phyloP scores from a whole-genome alignment of 2,888 invertebrate species.

The Chelonus formosanus region DNA sequence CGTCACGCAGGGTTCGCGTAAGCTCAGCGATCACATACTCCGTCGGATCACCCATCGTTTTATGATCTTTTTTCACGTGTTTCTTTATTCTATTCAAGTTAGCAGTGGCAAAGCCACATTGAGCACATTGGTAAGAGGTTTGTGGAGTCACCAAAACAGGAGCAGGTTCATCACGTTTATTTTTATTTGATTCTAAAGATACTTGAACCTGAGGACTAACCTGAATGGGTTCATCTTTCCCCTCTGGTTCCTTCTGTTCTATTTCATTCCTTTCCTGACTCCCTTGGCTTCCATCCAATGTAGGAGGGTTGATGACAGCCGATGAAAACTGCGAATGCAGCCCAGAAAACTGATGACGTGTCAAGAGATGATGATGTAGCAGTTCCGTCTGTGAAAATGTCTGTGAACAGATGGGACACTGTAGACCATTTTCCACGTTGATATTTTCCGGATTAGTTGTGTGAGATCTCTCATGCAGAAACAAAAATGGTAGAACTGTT shows the following conservation, averaged over 20 bases:
- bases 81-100: constrained; percentile 63
- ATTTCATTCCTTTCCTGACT: constrained; percentile 33
- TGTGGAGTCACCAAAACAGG: constrained; percentile 65
- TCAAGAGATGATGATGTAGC: constrained; percentile 73
- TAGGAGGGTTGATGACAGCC: constrained; percentile 44
- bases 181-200: constrained; percentile 64
- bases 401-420: constrained; percentile 72
- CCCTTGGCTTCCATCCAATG: constrained; percentile 29
- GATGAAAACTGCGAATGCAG: constrained; percentile 55
- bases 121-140: constrained; percentile 61
- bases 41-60: constrained; percentile 56
- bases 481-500: constrained; percentile 87
- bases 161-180: constrained; percentile 66
- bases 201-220: constrained; percentile 53
- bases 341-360: constrained; percentile 68
- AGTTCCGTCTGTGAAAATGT: constrained; percentile 69
- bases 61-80: constrained; percentile 67
- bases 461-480: constrained; percentile 91
- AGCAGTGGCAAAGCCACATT: constrained; percentile 60
- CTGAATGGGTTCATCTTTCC: constrained; percentile 62
- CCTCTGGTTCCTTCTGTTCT: constrained; percentile 52
- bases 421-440: constrained; percentile 56
- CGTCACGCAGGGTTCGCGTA: constrained; percentile 67
- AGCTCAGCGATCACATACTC: constrained; percentile 66
- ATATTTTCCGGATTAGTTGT: constrained; percentile 64